Conservation (phyloP, 2,797 vertebrate genomes). For the Typhlichthys eigenmanni region DNA sequence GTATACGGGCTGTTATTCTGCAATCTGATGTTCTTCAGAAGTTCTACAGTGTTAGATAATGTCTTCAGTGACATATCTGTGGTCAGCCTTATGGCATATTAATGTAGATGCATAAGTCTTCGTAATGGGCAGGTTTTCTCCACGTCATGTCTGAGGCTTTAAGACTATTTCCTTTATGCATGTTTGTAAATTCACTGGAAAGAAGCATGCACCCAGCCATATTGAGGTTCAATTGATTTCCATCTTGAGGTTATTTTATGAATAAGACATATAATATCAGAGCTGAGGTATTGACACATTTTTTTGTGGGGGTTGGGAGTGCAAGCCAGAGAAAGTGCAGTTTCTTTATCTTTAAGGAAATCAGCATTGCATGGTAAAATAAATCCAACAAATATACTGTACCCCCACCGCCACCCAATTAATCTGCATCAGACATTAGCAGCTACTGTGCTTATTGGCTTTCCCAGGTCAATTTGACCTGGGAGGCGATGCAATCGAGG, state of each 20-base stretch:
- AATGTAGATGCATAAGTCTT: slow-evolving; percentile 52
- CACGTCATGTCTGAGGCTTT: slow-evolving; percentile 63
- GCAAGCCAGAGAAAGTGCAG: slow-evolving; percentile 18
- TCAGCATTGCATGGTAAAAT: slow-evolving; percentile 1
- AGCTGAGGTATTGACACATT: too few relatives aligned
- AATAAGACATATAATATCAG: neutral
- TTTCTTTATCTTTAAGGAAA: slow-evolving; percentile 11
- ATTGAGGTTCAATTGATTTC: slow-evolving; percentile 19
- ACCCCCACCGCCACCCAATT: neutral
- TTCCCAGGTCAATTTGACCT: slow-evolving; percentile 3
- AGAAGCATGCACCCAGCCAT: too few relatives aligned
- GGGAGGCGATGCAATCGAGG: neutral
- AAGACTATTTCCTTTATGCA: slow-evolving; percentile 40
- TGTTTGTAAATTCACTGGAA: slow-evolving; percentile 20
- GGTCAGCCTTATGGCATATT: slow-evolving; percentile 61
- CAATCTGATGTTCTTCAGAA: slow-evolving; percentile 44
- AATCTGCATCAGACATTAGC: slow-evolving; percentile 13
- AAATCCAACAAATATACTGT: neutral
- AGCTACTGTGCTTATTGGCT: slow-evolving; percentile 10
- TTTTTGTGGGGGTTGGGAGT: neutral
- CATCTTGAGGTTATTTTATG: slow-evolving; percentile 26
- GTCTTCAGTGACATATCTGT: slow-evolving; percentile 66
- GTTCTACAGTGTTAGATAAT: slow-evolving; percentile 64
- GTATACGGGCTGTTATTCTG: slow-evolving; percentile 45
- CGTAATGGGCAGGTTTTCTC: slow-evolving; percentile 46